phyloP scores from a whole-genome alignment of 2,113 vertebrate genomes.

The Nycticryphes semicollaris region DNA sequence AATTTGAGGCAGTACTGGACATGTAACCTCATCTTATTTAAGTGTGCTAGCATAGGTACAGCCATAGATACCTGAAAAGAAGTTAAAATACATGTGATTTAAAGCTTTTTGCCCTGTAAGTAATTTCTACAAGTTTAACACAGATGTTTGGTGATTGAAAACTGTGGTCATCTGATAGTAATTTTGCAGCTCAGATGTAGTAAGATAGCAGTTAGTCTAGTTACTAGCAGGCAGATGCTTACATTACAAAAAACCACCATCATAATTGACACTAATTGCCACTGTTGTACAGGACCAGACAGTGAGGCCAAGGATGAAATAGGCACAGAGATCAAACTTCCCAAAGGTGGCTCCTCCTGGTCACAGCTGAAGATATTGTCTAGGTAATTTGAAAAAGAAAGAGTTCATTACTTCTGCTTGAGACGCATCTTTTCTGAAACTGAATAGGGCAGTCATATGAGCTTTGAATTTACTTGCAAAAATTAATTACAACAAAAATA shows the following conservation, averaged over 20 bases:
- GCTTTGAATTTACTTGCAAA: background rate
- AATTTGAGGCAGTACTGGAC: background rate
- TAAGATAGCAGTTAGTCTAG: background rate
- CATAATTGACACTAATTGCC: background rate
- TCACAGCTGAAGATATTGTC: background rate
- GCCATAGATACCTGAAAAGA: background rate
- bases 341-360: background rate
- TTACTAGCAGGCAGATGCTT: background rate
- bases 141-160: background rate
- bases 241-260: background rate
- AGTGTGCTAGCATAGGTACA: background rate
- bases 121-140: background rate
- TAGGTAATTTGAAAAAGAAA: background rate
- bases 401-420: background rate
- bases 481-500: background rate
- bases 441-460: background rate
- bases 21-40: background rate
- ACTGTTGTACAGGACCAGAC: background rate
- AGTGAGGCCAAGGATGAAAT: background rate
- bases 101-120: background rate
- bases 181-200: background rate
- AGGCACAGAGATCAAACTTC: background rate
- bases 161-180: background rate
- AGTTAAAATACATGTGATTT: background rate
- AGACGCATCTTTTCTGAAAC: background rate